Percentiles rank a stretch among this genome's conserved stretches.
phyloP scores from a whole-genome alignment of 1,140 invertebrate genomes.

The Centruroides sculpturatus region DNA sequence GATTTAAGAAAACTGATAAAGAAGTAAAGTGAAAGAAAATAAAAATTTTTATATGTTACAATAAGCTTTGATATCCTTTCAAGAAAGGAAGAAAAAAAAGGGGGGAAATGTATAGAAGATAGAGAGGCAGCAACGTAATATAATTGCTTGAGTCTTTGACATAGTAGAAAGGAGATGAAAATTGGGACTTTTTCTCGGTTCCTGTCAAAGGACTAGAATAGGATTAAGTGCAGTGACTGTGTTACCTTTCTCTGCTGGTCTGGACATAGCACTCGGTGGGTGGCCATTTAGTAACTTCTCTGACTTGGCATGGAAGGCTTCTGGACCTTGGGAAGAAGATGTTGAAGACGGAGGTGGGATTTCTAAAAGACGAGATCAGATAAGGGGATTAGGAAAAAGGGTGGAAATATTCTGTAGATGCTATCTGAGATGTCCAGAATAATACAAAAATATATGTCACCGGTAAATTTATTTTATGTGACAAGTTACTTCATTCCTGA shows the following conservation, averaged over 20 bases:
- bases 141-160: no score
- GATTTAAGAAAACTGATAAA: no score
- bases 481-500: neutral
- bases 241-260: slow-evolving; percentile 5
- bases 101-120: no score
- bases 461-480: neutral
- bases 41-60: no score
- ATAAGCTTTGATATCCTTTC: no score
- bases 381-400: neutral
- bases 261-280: slow-evolving; percentile 1
- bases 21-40: no score
- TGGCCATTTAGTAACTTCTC: slow-evolving; percentile 13
- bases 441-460: neutral
- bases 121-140: no score
- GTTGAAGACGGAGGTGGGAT: slow-evolving; percentile 14
- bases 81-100: no score
- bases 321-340: slow-evolving; percentile 9
- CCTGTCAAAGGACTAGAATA: no score
- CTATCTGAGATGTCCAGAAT: neutral
- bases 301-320: slow-evolving; percentile 8
- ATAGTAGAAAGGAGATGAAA: no score
- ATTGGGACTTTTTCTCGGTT: no score
- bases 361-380: slow-evolving; percentile 6
- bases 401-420: neutral
- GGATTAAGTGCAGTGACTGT: no score